Percentiles rank a stretch among this genome's conserved stretches.
phyloP scores from a whole-genome alignment of 2,113 vertebrate species.

The Heloderma charlesbogerti region DNA sequence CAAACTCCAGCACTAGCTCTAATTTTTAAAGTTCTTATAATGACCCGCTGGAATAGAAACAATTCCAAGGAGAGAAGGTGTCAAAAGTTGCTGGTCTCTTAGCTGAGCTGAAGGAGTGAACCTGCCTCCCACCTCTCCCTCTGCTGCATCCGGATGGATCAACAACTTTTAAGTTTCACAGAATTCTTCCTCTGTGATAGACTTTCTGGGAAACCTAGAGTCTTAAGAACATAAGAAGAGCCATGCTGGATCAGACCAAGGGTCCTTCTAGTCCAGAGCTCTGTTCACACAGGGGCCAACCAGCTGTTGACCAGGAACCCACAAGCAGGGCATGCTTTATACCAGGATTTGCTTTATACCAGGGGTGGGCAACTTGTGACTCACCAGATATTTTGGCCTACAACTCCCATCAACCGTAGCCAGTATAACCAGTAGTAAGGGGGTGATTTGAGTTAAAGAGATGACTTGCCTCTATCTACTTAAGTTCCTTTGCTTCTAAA shows the following conservation, averaged over 20 bases:
- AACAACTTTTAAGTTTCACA: background rate
- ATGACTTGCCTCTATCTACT: background rate
- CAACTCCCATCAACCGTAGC: background rate
- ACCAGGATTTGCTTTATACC: background rate
- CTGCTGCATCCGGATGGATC: background rate
- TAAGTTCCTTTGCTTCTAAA: background rate
- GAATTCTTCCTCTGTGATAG: background rate
- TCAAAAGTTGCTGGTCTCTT: background rate
- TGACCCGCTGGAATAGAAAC: background rate
- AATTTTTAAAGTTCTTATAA: background rate
- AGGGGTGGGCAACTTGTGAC: too few relatives aligned
- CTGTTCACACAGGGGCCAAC: too few relatives aligned
- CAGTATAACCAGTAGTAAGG: background rate
- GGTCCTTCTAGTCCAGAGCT: too few relatives aligned
- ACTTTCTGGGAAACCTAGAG: too few relatives aligned
- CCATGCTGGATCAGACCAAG: too few relatives aligned
- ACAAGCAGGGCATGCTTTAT: too few relatives aligned
- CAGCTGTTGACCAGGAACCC: too few relatives aligned
- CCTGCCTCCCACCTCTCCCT: background rate
- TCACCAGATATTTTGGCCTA: too few relatives aligned
- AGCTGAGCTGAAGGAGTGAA: background rate
- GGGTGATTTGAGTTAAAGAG: background rate
- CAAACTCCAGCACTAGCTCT: background rate
- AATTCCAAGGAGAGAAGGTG: background rate
- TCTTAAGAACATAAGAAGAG: too few relatives aligned